Conservation (phyloP, 2,113 vertebrate genomes). For the Serilophus lunatus region DNA sequence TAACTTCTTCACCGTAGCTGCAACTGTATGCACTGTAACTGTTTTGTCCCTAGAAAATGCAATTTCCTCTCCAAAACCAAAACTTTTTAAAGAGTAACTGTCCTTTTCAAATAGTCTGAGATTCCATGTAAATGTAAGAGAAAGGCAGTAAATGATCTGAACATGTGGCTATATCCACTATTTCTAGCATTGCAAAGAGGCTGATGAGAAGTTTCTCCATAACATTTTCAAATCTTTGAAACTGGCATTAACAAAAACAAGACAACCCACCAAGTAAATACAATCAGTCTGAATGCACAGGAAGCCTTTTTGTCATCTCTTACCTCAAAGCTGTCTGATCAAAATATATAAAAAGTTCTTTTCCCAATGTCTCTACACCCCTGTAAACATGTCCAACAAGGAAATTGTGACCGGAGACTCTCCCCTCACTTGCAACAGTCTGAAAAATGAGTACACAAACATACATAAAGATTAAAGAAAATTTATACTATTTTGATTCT, state of each 20-base stretch:
- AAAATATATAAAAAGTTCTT: constrained; percentile 93
- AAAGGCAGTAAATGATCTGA: neutral
- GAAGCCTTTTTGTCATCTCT: neutral
- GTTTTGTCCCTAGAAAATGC: neutral
- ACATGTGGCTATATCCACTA: neutral
- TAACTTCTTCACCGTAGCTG: neutral
- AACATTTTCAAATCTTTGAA: neutral
- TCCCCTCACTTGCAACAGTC: constrained; percentile 21
- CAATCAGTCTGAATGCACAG: neutral
- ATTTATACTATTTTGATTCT: neutral
- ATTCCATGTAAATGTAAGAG: neutral
- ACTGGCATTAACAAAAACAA: neutral
- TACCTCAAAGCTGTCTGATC: constrained; percentile 85
- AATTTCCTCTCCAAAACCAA: neutral
- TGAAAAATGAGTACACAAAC: constrained; percentile 27
- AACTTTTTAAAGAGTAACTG: neutral
- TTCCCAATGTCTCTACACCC: constrained; percentile 87
- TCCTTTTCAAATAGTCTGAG: neutral
- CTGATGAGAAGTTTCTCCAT: neutral
- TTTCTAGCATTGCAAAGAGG: neutral
- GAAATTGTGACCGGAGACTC: neutral
- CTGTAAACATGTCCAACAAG: constrained; percentile 72
- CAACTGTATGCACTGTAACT: neutral
- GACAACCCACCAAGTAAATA: neutral
- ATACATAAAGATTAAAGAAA: neutral